Evolutionary conservation across 92 coral and sea anemone genomes (phyloP).

Genomic region (Parazoanthus atlanticus): DNA sequence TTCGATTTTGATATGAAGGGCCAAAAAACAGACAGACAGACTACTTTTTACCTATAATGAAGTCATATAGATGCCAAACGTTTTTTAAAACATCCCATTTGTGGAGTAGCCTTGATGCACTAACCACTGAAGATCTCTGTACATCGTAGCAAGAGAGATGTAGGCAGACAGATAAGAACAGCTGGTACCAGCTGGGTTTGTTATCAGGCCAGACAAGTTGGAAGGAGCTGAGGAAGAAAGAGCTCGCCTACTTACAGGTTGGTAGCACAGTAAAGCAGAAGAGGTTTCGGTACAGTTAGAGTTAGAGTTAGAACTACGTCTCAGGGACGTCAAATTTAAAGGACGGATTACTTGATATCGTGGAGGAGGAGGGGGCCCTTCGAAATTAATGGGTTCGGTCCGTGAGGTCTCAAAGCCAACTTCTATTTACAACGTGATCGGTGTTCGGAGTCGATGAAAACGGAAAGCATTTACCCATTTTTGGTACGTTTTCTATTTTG

Average conservation of each 20-base stretch:
- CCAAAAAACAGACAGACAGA: neutral
- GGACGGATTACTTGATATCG: no score
- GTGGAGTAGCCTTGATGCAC: neutral
- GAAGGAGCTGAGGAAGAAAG: slow-evolving; percentile 40
- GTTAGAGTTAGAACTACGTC: neutral
- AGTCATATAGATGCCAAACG: neutral
- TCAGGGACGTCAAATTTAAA: neutral
- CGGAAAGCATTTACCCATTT: no score
- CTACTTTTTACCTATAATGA: neutral
- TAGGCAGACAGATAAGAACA: slow-evolving; percentile 43
- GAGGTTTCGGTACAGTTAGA: neutral
- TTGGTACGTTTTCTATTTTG: no score
- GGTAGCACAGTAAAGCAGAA: neutral
- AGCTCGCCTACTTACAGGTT: slow-evolving; percentile 32
- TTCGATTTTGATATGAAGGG: neutral
- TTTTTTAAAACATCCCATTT: neutral
- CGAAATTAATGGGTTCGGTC: no score
- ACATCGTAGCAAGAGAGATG: slow-evolving; percentile 38
- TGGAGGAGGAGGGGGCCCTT: no score
- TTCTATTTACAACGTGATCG: no score
- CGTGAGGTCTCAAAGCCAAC: no score
- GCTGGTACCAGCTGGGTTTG: slow-evolving; percentile 42
- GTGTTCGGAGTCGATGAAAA: no score
- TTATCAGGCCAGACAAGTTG: slow-evolving; percentile 38
- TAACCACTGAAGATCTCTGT: neutral